Conservation (phyloP, 2,113 vertebrate species). For the Girardinichthys multiradiatus region DNA sequence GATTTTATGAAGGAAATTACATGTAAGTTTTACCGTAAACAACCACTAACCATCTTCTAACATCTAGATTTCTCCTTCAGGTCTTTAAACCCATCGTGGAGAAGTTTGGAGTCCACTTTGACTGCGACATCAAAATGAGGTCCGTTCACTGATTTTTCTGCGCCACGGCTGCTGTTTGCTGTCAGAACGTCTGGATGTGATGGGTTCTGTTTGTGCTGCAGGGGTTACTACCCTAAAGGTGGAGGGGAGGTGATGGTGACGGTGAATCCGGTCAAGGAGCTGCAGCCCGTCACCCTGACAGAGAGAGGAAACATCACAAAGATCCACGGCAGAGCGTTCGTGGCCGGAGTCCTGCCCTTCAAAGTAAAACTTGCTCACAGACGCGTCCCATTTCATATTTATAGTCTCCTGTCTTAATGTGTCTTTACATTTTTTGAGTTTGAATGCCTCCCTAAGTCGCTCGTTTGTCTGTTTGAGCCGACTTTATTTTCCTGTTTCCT, state of each 20-base stretch:
- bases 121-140: constrained; percentile 93
- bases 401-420: no score
- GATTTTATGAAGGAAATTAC: no score
- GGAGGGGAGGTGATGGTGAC: constrained; percentile 89
- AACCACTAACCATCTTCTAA: no score
- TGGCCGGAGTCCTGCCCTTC: constrained; percentile 91
- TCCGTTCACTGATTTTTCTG: constrained; percentile 57
- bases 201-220: constrained; percentile 51
- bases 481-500: not conserved
- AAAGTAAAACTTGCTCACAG: constrained; percentile 81
- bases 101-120: constrained; percentile 90
- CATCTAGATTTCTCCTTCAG: constrained; percentile 73
- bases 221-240: constrained; percentile 96
- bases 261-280: constrained; percentile 87
- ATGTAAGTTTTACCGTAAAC: no score
- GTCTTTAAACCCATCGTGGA: constrained; percentile 94
- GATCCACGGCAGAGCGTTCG: constrained; percentile 92
- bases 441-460: no score
- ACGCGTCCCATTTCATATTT: no score
- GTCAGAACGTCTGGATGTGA: no score
- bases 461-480: not conserved
- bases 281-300: constrained; percentile 87
- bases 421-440: no score
- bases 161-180: not conserved
- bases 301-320: constrained; percentile 93